These are phyloP conservation scores for Acanthaster planci DNA, from an alignment of 35 echinoderm and acorn worm species.

Conservation along the genomic window DNA sequence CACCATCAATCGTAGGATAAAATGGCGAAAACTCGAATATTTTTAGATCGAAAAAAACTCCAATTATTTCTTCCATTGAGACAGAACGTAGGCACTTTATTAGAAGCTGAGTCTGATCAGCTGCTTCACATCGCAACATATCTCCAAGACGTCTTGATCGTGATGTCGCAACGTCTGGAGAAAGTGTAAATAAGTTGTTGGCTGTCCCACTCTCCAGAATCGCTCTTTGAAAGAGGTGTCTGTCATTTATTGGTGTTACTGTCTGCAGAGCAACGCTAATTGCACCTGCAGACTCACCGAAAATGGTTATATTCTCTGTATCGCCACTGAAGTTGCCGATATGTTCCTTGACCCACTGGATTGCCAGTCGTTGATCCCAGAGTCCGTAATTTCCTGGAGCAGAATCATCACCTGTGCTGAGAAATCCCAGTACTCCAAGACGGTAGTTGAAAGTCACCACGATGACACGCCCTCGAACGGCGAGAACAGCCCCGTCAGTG, in stretches of 20 bases:
- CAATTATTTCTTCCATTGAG: conserved; percentile 8
- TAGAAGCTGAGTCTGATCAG: not conserved
- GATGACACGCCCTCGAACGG: conserved; percentile 61
- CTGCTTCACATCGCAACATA: not conserved
- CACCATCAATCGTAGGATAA: conserved; percentile 35
- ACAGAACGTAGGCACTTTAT: conserved; percentile 32
- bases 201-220: conserved; percentile 28
- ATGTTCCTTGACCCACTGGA: conserved; percentile 79
- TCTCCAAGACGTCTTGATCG: not conserved
- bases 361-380: conserved; percentile 69
- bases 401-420: conserved; percentile 54
- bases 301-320: conserved; percentile 59
- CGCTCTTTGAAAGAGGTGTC: conserved; percentile 20
- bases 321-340: conserved; percentile 74
- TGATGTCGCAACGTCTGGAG: not conserved
- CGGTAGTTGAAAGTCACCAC: conserved; percentile 77
- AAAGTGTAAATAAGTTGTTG: conserved; percentile 10
- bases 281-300: conserved; percentile 74
- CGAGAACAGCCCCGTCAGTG: conserved; percentile 44
- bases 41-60: not conserved
- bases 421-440: conserved; percentile 75
- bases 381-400: conserved; percentile 76
- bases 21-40: not conserved
- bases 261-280: conserved; percentile 49
- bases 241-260: conserved; percentile 26